Conservation (phyloP, 2,888 invertebrate genomes). For the Cancer borealis region DNA sequence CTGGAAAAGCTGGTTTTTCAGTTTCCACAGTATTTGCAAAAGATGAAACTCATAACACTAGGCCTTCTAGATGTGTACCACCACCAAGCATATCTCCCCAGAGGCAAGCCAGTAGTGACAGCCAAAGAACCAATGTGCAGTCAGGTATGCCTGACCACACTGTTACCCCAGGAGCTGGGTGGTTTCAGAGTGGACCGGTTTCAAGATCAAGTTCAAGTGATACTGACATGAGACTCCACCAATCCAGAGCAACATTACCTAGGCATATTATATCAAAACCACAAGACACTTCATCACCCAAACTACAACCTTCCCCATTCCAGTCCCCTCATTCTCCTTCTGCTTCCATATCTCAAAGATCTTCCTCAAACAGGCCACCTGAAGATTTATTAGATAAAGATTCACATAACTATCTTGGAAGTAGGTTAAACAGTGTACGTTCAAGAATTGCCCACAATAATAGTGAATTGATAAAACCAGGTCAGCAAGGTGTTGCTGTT, state of each 20-base stretch:
- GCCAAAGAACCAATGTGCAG: background rate
- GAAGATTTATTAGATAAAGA: slow-evolving; percentile 34
- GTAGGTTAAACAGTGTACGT: slow-evolving; percentile 65
- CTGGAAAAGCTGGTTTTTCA: slow-evolving; percentile 28
- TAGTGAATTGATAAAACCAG: slow-evolving; percentile 68
- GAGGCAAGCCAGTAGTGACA: slow-evolving; percentile 30
- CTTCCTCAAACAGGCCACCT: background rate
- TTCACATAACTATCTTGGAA: slow-evolving; percentile 14
- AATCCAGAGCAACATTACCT: background rate
- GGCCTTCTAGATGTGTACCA: background rate
- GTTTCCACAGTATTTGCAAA: background rate
- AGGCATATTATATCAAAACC: background rate
- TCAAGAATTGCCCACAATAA: slow-evolving; percentile 67
- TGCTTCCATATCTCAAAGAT: background rate
- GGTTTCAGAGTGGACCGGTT: slow-evolving; percentile 36
- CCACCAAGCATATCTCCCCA: slow-evolving; percentile 13
- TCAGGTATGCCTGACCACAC: background rate
- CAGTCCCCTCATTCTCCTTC: slow-evolving; percentile 32
- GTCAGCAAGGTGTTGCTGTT: slow-evolving; percentile 72
- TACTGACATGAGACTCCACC: background rate
- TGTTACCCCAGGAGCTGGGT: slow-evolving; percentile 30
- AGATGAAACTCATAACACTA: background rate
- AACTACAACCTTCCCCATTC: background rate
- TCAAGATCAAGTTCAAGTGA: background rate
- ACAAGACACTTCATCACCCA: background rate